phyloP scores from a whole-genome alignment of 2,888 invertebrate genomes.

The Heliconius ismenius region DNA sequence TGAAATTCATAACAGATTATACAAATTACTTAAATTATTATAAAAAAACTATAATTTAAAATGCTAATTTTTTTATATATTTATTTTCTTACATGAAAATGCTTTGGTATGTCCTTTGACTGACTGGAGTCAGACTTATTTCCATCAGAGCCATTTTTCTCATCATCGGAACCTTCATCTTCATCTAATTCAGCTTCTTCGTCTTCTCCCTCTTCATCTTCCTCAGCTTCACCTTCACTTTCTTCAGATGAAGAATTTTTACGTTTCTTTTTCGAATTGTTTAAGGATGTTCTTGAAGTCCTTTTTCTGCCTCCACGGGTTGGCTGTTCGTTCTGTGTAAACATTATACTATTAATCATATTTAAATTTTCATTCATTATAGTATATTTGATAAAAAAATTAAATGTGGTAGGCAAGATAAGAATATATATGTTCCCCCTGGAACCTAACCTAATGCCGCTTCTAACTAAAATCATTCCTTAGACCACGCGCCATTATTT shows the following conservation, averaged over 20 bases:
- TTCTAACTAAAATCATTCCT: constrained; percentile 31
- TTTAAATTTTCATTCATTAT: background rate
- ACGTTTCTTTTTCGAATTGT: constrained; percentile 76
- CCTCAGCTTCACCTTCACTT: constrained; percentile 71
- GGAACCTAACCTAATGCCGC: constrained; percentile 44
- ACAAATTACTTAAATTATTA: background rate
- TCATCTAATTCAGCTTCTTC: constrained; percentile 76
- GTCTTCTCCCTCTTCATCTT: constrained; percentile 71
- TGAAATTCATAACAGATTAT: constrained; percentile 51
- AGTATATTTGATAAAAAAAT: background rate
- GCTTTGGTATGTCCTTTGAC: constrained; percentile 81
- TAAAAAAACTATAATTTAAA: background rate
- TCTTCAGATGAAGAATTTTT: constrained; percentile 76
- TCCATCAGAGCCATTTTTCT: constrained; percentile 79
- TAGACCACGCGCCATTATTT: constrained; percentile 45
- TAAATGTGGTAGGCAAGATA: background rate
- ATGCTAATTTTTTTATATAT: background rate
- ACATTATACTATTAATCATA: constrained; percentile 5
- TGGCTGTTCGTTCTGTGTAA: constrained; percentile 64
- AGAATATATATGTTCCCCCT: background rate
- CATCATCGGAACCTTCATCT: constrained; percentile 78
- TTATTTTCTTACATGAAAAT: constrained; percentile 73
- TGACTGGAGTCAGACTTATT: constrained; percentile 80
- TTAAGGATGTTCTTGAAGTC: constrained; percentile 60
- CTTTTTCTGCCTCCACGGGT: constrained; percentile 69